Conservation (phyloP, 1,140 invertebrate genomes). For the Calliphora vicina region DNA sequence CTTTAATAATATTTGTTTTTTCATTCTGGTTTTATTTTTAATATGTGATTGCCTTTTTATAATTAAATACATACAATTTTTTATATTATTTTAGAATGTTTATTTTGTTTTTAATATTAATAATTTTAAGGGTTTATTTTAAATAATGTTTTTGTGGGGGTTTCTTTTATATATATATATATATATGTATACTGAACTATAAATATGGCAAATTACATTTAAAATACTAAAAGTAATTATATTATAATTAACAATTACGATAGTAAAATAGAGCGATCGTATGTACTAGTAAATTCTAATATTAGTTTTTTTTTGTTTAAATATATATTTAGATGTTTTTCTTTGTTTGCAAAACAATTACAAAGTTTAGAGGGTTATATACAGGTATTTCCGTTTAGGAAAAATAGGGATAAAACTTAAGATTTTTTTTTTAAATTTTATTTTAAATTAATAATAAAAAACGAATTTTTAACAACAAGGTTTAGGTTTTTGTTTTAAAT, state of each 20-base stretch:
- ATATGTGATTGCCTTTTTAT: not conserved
- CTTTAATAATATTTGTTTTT: not conserved
- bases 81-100: constrained; percentile 39
- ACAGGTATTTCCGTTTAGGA: not conserved
- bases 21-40: not conserved
- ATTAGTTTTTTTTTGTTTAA: not conserved
- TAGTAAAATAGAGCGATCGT: not conserved
- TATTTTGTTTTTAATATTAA: constrained; percentile 41
- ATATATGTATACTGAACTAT: constrained; percentile 62
- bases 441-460: not conserved
- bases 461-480: not conserved
- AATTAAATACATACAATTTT: constrained; percentile 39
- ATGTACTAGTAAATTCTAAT: not conserved
- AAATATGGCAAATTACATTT: constrained; percentile 62
- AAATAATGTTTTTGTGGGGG: not conserved
- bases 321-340: constrained; percentile 20
- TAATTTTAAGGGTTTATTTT: constrained; percentile 39
- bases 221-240: constrained; percentile 23
- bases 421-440: not conserved
- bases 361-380: constrained; percentile 4
- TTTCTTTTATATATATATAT: not conserved
- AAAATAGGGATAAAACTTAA: not conserved
- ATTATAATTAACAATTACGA: constrained; percentile 7
- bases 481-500: not conserved
- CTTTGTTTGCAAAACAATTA: not conserved